phyloP scores from a whole-genome alignment of 2,888 invertebrate species.

The Pandemis corylana region DNA sequence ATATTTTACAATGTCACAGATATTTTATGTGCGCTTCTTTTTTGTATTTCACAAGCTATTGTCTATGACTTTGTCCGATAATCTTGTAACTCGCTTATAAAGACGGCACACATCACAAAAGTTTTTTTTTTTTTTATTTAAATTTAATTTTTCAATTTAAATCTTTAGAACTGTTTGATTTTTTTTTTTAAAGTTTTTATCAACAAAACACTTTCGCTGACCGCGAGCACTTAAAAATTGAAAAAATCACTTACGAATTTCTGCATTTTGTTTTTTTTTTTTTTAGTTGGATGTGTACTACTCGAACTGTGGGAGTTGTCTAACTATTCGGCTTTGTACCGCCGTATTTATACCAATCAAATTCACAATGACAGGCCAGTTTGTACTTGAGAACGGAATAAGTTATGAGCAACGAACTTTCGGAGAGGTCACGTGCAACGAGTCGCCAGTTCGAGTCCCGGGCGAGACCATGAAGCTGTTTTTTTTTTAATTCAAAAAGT shows the following conservation, averaged over 20 bases:
- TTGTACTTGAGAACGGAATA: conserved; percentile 67
- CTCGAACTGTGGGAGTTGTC: conserved; percentile 63
- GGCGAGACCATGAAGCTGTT: neutral
- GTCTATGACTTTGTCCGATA: no score
- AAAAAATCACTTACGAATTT: conserved; percentile 68
- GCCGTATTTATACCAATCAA: conserved; percentile 71
- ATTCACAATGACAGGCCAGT: conserved; percentile 65
- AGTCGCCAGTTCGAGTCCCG: conserved; percentile 12
- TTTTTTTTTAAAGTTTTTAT: neutral
- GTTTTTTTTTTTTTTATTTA: no score
- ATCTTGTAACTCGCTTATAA: no score
- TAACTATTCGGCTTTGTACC: conserved; percentile 58
- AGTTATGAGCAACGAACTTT: conserved; percentile 54
- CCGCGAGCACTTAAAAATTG: neutral
- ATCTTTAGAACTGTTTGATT: no score
- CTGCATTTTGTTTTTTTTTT: conserved; percentile 62
- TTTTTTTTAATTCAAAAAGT: neutral
- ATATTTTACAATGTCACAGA: neutral
- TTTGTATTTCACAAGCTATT: no score
- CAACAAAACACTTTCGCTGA: neutral
- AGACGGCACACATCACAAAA: no score
- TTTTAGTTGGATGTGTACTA: conserved; percentile 55
- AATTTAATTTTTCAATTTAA: no score
- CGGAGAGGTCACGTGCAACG: conserved; percentile 53
- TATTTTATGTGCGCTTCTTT: neutral